These are phyloP conservation scores for Paralvinella palmiformis DNA, from an alignment of 1,140 invertebrate genomes.

Conservation along the genomic window DNA sequence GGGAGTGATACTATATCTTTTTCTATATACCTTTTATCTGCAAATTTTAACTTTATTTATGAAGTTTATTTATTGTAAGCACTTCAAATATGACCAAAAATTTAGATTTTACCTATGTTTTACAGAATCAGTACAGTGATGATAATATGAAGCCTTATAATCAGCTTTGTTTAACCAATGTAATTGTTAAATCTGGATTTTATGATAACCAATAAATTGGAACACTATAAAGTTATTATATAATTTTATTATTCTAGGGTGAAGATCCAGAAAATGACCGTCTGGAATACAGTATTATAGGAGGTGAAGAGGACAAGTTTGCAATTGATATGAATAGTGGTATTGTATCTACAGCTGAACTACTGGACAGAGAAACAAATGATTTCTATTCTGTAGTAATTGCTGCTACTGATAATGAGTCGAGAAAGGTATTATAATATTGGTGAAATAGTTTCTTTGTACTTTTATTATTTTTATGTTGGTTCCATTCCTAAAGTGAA, in stretches of 20 bases:
- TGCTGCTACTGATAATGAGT: conserved; percentile 1
- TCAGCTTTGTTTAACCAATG: no score
- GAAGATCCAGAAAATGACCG: conserved; percentile 27
- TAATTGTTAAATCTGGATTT: no score
- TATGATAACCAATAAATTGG: no score
- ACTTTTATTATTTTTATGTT: background rate
- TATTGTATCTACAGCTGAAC: conserved; percentile 12
- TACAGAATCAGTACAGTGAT: no score
- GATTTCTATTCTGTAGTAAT: conserved; percentile 20
- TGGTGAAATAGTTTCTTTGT: background rate
- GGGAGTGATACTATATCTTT: no score
- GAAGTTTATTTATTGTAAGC: no score
- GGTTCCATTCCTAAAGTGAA: background rate
- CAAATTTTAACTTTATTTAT: no score
- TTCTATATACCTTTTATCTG: no score
- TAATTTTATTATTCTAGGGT: conserved; percentile 24
- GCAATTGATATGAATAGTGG: conserved; percentile 21
- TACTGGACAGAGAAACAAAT: conserved; percentile 22
- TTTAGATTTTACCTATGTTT: no score
- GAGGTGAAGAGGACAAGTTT: conserved; percentile 13
- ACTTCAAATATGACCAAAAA: no score
- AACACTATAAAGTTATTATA: no score
- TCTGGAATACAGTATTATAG: conserved; percentile 23
- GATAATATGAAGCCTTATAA: no score
- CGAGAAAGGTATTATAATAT: background rate